A percentile compares a stretch with the other conserved stretches of the same genome.
Conservation (phyloP, 2,113 vertebrate genomes). For the Emydocephalus ijimae region DNA sequence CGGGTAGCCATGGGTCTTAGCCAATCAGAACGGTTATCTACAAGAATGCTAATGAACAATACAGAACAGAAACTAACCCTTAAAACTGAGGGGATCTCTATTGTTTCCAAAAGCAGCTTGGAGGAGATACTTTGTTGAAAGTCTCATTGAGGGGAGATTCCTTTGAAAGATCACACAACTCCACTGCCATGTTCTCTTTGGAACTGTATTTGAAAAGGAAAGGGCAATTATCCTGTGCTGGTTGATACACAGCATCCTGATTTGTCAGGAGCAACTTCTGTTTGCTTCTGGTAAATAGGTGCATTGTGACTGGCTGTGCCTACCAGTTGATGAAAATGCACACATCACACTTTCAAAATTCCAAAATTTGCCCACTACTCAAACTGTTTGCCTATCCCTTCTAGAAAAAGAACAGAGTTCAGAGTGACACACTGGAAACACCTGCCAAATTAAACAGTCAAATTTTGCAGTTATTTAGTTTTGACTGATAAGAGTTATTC, state of each 20-base stretch:
- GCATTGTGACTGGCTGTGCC: not conserved
- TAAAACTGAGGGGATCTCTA: not conserved
- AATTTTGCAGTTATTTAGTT: slow-evolving; percentile 28
- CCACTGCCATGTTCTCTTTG: not conserved
- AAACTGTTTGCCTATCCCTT: not conserved
- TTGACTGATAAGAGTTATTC: slow-evolving; percentile 15
- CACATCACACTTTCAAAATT: not conserved
- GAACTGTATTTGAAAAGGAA: not conserved
- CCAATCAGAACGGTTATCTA: no score
- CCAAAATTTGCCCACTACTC: not conserved
- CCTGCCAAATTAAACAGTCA: slow-evolving; percentile 3
- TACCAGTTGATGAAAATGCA: not conserved
- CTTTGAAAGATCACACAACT: not conserved
- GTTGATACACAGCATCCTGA: not conserved
- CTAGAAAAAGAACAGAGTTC: not conserved
- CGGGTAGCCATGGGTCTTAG: no score
- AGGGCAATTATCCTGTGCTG: not conserved
- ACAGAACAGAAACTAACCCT: not conserved
- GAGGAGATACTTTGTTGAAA: not conserved
- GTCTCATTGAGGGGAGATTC: not conserved
- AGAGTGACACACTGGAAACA: slow-evolving; percentile 4
- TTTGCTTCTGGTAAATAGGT: not conserved
- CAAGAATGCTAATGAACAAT: no score
- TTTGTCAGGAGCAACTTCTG: not conserved
- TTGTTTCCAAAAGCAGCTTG: not conserved